Conservation (phyloP, 1,140 invertebrate species). For the Drosophila novamexicana region DNA sequence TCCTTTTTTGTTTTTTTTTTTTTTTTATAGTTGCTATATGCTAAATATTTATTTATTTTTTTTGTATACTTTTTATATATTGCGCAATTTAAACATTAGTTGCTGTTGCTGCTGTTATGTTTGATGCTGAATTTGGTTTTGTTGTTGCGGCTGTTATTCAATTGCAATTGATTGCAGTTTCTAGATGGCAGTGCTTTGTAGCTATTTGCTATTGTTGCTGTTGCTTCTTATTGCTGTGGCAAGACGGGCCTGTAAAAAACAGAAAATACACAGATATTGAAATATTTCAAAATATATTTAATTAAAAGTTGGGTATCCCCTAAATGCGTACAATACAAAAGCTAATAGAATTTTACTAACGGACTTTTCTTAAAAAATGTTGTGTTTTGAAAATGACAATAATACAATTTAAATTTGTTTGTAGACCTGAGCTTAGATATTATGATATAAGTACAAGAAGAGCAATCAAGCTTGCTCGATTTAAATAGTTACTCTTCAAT, state of each 20-base stretch:
- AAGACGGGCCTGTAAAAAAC: slow-evolving; percentile 45
- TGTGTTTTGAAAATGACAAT: too few species aligned
- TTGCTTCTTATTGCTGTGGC: slow-evolving; percentile 48
- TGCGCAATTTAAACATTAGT: slow-evolving; percentile 52
- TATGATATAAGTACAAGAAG: neutral
- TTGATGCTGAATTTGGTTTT: slow-evolving; percentile 22
- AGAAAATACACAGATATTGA: neutral
- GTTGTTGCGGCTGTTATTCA: slow-evolving; percentile 17
- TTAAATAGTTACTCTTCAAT: too few species aligned
- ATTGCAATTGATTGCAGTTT: slow-evolving; percentile 23
- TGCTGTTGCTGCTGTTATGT: slow-evolving; percentile 39
- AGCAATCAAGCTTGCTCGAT: neutral
- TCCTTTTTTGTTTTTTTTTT: slow-evolving; percentile 31
- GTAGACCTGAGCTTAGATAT: too few species aligned
- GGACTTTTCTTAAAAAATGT: too few species aligned
- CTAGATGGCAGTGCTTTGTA: slow-evolving; percentile 69
- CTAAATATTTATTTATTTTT: slow-evolving; percentile 17
- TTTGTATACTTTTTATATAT: slow-evolving; percentile 32
- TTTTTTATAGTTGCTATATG: slow-evolving; percentile 24
- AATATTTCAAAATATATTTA: neutral
- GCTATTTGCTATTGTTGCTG: slow-evolving; percentile 66
- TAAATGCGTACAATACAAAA: too few species aligned
- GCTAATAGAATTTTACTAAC: too few species aligned
- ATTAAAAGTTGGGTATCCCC: too few species aligned
- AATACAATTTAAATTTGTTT: too few species aligned